Base-by-base conservation (phyloP, 2,113 vertebrate genomes). In the Hyperopisus bebe region DNA sequence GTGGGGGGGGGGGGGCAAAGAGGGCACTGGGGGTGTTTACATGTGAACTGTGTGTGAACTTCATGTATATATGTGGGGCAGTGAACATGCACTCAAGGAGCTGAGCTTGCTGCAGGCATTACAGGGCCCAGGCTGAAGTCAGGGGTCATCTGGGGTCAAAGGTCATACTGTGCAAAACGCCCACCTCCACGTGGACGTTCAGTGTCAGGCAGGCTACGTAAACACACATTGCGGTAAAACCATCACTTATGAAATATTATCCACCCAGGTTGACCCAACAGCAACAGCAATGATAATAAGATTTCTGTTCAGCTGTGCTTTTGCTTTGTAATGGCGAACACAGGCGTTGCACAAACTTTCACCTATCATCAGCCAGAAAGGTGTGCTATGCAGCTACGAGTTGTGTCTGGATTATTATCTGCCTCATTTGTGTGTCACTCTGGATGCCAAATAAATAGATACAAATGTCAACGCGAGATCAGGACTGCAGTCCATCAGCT, bases 21-120 rank as follows among this genome's bases (percentile, higher is more conserved):
- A 44, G 80, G 35, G 24, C 10, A n/a, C n/a, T 53, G 88, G 88
- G 88, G 11, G 7, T 13, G 83, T n/a, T 88, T 77, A 91, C 44
- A 82, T 66, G 93, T 92, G 92, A 95, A 94, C 94, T 94, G 94
- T 95, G 94, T 94, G 95, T 96, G 95, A 95, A 95, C 95, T 89
- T 91, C 92, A 92, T 92, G 94, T 95, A 94, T 93, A 95, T 58
- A 21, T 96, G 94, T 95, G 93, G 93, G 94, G 95, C 94, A 94
- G 85, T 93, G 92, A 94, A 93, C 95, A 96, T 96, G 95, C 95
- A 95, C 94, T 93, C 91, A 92, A 92, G 94, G 92, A 93, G 94
- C 94, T 94, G 94, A 94, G 94, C 94, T 95, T 95, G 95, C 95
- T 95, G 94, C 94, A 92, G 95, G 95, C 95, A 95, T 94, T 93